Evolutionary conservation across 2,888 invertebrate species (phyloP), one percentile per base, ranked within the genome.

Genomic region (Perithous albicinctus): DNA sequence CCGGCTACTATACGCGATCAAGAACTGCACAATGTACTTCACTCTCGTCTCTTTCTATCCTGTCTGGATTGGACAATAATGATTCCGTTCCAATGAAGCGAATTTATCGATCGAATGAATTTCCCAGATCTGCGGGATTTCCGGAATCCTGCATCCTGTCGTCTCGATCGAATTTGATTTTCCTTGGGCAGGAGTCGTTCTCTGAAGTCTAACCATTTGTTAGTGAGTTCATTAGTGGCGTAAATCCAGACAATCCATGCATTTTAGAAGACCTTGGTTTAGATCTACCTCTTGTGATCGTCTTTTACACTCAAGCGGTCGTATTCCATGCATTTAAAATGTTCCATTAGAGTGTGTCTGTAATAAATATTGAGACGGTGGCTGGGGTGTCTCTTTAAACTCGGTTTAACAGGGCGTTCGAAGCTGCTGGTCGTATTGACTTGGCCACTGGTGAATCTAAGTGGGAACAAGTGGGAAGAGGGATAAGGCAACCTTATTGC

Each of bases 321-420:
- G 87, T 87, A 88, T 89, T 89, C 86, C 88, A 90, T 91, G 90
- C 90, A 91, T 91, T 91, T 90, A 90, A 91, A 91, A 91, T 90
- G 91, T 91, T 91, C 88, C 91, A 91, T 91, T 91, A 90, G 90
- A 90, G 85, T 87, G 88, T 87, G 69, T 88, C 89, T 89, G 90
- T 88, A 90, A 91, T 91, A 91, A 91, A 91, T 91, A 91, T 89
- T 12, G 89, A n/a, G 54, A 63, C 38, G 46, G 63, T 63, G 32
- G 54, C 43, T 61, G 32, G 43, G 38, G 35, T 73, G 63, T 10
- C 86, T 86, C 86, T 87, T 88, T 87, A 86, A n/a, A 89, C 88
- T 88, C 85, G 85, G 86, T 86, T 89, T 48, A 38, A 64, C 74
- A 43, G 41, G 54, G 56, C 64, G 26, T 54, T 54, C 18, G 32